A percentile compares a stretch with the other conserved stretches of the same genome.
Evolutionary conservation across 2,113 vertebrate genomes (phyloP).

Genomic region (Sinocyclocheilus anshuiensis): DNA sequence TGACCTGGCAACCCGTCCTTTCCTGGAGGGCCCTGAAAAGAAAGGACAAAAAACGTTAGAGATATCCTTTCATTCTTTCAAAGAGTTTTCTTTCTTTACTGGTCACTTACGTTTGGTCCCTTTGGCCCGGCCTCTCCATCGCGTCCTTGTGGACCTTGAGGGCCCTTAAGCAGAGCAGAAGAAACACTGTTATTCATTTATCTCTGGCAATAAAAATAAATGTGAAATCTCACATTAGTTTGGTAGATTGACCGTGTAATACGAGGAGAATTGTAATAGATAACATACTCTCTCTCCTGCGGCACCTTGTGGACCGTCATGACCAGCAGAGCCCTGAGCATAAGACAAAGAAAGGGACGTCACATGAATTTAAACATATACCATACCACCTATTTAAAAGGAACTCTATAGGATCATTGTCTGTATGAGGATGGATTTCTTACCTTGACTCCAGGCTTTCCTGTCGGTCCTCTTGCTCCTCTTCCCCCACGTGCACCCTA

Average conservation of each 20-base stretch:
- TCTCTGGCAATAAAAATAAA: background rate
- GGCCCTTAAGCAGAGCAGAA: slow-evolving; percentile 75
- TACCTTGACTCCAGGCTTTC: slow-evolving; percentile 80
- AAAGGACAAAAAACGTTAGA: background rate
- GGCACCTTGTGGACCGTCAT: slow-evolving; percentile 81
- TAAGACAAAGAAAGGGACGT: slow-evolving; percentile 22
- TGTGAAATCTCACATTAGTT: slow-evolving; percentile 17
- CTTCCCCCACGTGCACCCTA: slow-evolving; percentile 78
- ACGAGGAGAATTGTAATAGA: slow-evolving; percentile 30
- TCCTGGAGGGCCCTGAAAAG: slow-evolving; percentile 80
- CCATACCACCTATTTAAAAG: background rate
- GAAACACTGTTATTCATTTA: slow-evolving; percentile 7
- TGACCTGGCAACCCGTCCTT: slow-evolving; percentile 89
- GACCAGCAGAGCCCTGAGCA: slow-evolving; percentile 82
- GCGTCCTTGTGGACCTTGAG: slow-evolving; percentile 82
- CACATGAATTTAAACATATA: slow-evolving; percentile 1
- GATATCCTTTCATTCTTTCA: background rate
- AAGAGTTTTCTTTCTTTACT: background rate
- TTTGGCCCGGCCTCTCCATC: slow-evolving; percentile 83
- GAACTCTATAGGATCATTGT: background rate
- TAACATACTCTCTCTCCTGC: slow-evolving; percentile 81
- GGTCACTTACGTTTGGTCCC: slow-evolving; percentile 84
- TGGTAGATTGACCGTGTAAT: slow-evolving; percentile 21
- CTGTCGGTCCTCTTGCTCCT: slow-evolving; percentile 75
- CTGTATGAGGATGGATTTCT: background rate